phyloP scores from a whole-genome alignment of 2,113 vertebrate genomes.

The Pituophis catenifer region DNA sequence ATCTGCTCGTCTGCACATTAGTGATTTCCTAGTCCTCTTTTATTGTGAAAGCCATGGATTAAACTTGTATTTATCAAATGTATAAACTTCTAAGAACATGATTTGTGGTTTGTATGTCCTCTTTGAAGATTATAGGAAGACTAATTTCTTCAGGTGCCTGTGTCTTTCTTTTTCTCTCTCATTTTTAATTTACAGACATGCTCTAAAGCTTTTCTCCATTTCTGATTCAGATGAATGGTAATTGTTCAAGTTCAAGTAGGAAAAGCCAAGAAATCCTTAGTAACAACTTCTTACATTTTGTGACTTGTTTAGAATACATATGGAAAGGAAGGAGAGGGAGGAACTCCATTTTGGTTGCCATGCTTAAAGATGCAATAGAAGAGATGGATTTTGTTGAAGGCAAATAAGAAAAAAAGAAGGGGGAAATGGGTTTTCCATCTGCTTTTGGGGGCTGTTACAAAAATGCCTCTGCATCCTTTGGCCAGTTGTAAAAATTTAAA shows the following conservation, averaged over 20 bases:
- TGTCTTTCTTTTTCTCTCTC: neutral
- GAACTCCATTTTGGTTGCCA: neutral
- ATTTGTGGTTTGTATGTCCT: slow-evolving; percentile 2
- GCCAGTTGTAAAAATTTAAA: neutral
- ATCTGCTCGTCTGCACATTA: slow-evolving; percentile 36
- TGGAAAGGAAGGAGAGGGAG: neutral
- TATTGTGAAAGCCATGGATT: slow-evolving; percentile 48
- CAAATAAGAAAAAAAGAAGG: neutral
- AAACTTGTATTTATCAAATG: slow-evolving; percentile 57
- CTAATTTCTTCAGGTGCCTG: neutral
- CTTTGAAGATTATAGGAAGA: neutral
- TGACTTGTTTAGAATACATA: too few species aligned
- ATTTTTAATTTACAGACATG: neutral
- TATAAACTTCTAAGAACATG: slow-evolving; percentile 63
- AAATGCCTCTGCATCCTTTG: neutral
- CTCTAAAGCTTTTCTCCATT: neutral
- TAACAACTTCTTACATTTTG: neutral
- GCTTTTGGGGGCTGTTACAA: neutral
- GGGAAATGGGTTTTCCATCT: too few species aligned
- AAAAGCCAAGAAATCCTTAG: neutral
- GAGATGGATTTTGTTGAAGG: neutral
- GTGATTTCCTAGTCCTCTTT: slow-evolving; percentile 12
- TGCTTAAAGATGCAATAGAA: neutral
- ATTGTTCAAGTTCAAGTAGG: neutral
- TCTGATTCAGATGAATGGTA: neutral